A percentile compares a stretch with the other conserved stretches of the same genome.
These are phyloP conservation scores for Erpetoichthys calabaricus DNA, from an alignment of 2,797 vertebrate species.

Conservation along the genomic window DNA sequence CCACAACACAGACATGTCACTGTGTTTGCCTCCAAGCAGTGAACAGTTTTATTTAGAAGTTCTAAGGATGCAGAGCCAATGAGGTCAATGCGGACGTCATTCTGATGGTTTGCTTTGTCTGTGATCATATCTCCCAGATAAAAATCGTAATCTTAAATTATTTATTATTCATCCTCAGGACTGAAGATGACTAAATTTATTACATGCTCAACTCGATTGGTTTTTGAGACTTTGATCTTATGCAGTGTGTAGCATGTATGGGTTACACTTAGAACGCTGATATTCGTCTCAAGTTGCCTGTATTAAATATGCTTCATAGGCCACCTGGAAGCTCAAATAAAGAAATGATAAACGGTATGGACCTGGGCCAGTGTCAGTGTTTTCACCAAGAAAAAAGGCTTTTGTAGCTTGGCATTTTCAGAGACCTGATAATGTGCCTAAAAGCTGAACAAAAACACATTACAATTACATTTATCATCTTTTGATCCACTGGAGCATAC, in stretches of 20 bases:
- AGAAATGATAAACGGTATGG: background rate
- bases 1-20: too few species aligned
- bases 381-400: background rate
- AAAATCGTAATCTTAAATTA: too few species aligned
- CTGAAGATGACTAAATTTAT: too few species aligned
- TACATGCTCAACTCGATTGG: background rate
- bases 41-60: too few species aligned
- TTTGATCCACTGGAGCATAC: background rate
- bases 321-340: background rate
- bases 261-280: background rate
- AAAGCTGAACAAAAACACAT: background rate
- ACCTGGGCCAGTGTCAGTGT: background rate
- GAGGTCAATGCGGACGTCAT: too few species aligned
- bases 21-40: too few species aligned
- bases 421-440: background rate
- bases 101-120: too few species aligned
- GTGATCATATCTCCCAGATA: too few species aligned
- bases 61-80: too few species aligned
- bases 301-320: background rate
- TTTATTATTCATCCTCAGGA: too few species aligned
- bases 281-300: background rate
- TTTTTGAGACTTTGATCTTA: constrained; percentile 2
- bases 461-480: background rate
- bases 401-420: background rate
- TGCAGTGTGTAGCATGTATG: background rate